phyloP scores from a whole-genome alignment of 2,888 invertebrate species.

The Pseudoips prasinana region DNA sequence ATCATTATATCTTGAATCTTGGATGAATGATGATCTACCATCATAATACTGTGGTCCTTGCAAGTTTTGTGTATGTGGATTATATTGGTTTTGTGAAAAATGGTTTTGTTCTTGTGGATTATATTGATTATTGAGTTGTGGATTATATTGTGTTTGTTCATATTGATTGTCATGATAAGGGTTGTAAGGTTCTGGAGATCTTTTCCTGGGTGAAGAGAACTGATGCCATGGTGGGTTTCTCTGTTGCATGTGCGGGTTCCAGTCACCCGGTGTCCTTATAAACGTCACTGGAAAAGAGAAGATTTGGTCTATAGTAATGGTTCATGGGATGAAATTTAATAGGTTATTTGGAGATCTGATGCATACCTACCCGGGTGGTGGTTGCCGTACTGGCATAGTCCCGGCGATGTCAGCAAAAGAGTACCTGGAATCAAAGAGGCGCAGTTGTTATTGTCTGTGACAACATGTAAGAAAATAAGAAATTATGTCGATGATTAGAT shows the following conservation, averaged over 20 bases:
- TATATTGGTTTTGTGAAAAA: slow-evolving; percentile 8
- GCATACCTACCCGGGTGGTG: slow-evolving; percentile 80
- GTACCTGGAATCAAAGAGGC: slow-evolving; percentile 45
- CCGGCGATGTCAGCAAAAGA: slow-evolving; percentile 42
- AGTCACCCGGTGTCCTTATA: slow-evolving; percentile 52
- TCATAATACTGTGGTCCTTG: slow-evolving; percentile 46
- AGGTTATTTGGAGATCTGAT: slow-evolving; percentile 49
- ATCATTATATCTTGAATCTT: slow-evolving; percentile 55
- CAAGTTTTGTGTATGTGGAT: slow-evolving; percentile 13
- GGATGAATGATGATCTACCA: slow-evolving; percentile 40
- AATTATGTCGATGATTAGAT: too few relatives aligned
- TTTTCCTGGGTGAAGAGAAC: slow-evolving; percentile 66
- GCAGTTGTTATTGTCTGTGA: too few relatives aligned
- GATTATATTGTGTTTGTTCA: slow-evolving; percentile 11
- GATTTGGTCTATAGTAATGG: neutral
- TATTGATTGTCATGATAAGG: slow-evolving; percentile 24
- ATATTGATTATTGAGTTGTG: slow-evolving; percentile 6
- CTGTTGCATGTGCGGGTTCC: slow-evolving; percentile 51
- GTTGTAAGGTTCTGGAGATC: slow-evolving; percentile 52
- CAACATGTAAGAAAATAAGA: too few relatives aligned
- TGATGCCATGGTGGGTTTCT: slow-evolving; percentile 67
- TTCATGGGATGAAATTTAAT: too few relatives aligned
- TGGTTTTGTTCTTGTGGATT: slow-evolving; percentile 2
- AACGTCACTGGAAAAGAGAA: slow-evolving; percentile 54
- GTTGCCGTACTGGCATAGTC: slow-evolving; percentile 58